Base-by-base conservation (phyloP, 2,797 vertebrate species). In the Euphonia xanthogaster region DNA sequence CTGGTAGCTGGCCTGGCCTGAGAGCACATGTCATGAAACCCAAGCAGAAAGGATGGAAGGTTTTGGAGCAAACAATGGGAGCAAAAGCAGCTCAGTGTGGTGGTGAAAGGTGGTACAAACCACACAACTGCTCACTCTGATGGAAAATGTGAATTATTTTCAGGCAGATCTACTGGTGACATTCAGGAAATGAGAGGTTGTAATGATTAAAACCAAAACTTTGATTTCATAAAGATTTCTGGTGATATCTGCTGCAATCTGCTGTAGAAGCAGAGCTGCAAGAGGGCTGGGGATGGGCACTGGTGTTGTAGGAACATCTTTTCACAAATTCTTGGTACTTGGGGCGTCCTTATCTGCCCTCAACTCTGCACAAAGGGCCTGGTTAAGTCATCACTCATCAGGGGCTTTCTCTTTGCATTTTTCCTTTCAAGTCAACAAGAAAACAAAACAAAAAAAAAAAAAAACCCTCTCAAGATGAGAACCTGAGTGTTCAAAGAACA, bases 351-450 rank as follows among this genome's bases (percentile, higher is more conserved):
- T 71, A 45, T 68, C 84, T 68, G 77, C 40, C 30, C 48, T 72
- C 51, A 50, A 76, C 25, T 40, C 31, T 14, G 53, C 87, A 40
- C 20, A 35, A 23, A 35, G 31, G 54, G 35, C 54, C 21, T 30
- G 9, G 7, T 24, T 22, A 51, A n/a, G 7, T 47, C 66, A 9
- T 8, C 2, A 0, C 28, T 48, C 3, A 11, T 17, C 44, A 12
- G 58, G 9, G 51, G 5, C 4, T 58, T 75, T 58, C 48, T 70
- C 50, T 73, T 60, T 8, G 35, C 10, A 4, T 67, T 88, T 91
- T 55, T 73, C 27, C 28, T 74, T 55, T 66, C 16, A 78, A 90
- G 35, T 57, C 37, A 61, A 58, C 40, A 65, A 35, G 28, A 44
- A 11, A 67, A 47, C 31, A 24, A 10, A 7, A 10, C 21, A 25